A percentile compares a stretch with the other conserved stretches of the same genome.
These are phyloP conservation scores for Protobothrops mucrosquamatus DNA, from an alignment of 2,113 vertebrate species.

Conservation along the genomic window DNA sequence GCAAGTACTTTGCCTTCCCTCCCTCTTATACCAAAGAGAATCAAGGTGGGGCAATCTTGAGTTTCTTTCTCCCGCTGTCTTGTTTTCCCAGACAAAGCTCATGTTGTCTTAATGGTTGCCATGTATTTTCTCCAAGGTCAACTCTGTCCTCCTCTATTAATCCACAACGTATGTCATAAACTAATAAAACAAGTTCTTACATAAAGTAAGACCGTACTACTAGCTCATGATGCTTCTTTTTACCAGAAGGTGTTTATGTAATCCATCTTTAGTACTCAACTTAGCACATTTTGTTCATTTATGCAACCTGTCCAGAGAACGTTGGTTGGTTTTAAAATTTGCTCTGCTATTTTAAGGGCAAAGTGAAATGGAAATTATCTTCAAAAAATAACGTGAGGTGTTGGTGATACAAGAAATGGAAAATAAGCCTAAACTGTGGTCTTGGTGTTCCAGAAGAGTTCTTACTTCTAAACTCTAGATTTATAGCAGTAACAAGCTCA, in stretches of 20 bases:
- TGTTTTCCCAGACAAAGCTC: not conserved
- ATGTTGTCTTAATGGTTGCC: not conserved
- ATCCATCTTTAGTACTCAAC: accelerated
- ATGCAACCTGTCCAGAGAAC: not conserved
- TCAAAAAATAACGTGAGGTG: not conserved
- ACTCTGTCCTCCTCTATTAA: not conserved
- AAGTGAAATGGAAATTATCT: not conserved
- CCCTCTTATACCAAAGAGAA: not conserved
- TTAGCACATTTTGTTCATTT: not conserved
- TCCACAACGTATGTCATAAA: not conserved
- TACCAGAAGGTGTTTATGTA: not conserved
- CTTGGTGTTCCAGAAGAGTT: not conserved
- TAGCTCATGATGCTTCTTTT: not conserved
- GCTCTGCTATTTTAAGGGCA: not conserved
- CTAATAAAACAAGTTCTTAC: not conserved
- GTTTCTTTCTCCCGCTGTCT: not conserved
- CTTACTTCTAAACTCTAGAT: not conserved
- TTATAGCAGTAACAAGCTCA: not conserved
- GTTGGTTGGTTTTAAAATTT: not conserved
- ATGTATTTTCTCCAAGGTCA: not conserved
- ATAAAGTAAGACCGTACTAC: not conserved
- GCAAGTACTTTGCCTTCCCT: not conserved
- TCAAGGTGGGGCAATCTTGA: not conserved
- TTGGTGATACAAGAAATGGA: not conserved
- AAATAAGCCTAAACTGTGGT: not conserved